Base-by-base conservation (phyloP, 2,797 vertebrate genomes). In the Rachycentron canadum region DNA sequence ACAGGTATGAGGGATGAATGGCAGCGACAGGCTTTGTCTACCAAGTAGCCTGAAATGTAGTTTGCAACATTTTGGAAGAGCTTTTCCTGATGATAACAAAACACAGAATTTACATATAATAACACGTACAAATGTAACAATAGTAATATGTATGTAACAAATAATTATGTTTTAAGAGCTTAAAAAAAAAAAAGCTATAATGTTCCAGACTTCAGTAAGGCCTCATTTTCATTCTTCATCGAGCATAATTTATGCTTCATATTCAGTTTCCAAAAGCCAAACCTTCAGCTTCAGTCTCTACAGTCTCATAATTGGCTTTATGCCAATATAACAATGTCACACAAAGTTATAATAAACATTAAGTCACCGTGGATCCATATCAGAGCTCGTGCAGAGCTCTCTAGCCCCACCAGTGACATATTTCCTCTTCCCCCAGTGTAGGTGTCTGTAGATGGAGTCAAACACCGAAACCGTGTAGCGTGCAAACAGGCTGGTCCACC, bases 401-500 rank as follows among this genome's bases (percentile, higher is more conserved):
- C 64, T 76, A 65, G 68, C 36, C 2, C 81, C 78, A 0, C 41
- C 70, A 0, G 53, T 12, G 0, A 55, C 53, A 10, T 69, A 49
- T 57, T 80, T 87, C 65, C 87, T 92, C 69, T 50, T 83, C 30
- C 81, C 80, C 86, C 93, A 86, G 69, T 82, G 82, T 83, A 95
- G 86, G 32, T 76, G 80, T 69, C 85, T 91, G 83, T 92, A 91
- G 73, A 95, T 30, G 36, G 91, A 90, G 64, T 94, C 88, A 38
- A 96, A 94, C n/a, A 75, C 78, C 0, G 92, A 90, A n/a, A 86
- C 78, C 0, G 90, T 93, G 84, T 82, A 86, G 61, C 65, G 84
- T 4, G 93, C 79, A 68, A 94, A 91, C 77, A 93, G 45, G 25
- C 80, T 76, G 64, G 89, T 94, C 94, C 94, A 96, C 79, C 82